Conservation (phyloP, 2,113 vertebrate species). For the Anhinga rufa region DNA sequence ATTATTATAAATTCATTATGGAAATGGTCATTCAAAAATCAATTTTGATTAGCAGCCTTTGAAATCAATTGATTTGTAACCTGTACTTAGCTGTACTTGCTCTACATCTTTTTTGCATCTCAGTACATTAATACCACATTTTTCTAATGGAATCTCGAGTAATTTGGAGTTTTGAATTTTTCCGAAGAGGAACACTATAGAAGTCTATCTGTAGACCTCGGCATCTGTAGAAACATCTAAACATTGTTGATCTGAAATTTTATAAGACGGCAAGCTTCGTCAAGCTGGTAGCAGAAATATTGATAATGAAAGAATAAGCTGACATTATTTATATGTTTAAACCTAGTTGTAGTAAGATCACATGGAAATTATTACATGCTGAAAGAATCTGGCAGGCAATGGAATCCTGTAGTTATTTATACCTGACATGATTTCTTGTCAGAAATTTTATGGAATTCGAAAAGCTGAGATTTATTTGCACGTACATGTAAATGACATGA, state of each 20-base stretch:
- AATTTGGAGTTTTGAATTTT: not conserved
- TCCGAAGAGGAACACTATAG: not conserved
- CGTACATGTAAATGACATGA: constrained; percentile 46
- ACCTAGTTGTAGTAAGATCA: constrained; percentile 32
- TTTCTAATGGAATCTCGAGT: not conserved
- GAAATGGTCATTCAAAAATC: constrained; percentile 52
- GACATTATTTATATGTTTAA: constrained; percentile 49
- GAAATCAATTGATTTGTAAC: constrained; percentile 37
- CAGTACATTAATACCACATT: not conserved
- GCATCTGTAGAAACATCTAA: not conserved
- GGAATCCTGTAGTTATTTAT: constrained; percentile 56
- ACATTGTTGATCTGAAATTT: not conserved
- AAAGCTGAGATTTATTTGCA: constrained; percentile 59
- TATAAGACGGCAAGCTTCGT: not conserved
- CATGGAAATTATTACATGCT: constrained; percentile 65
- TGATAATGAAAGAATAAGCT: constrained; percentile 35
- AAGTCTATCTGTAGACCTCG: not conserved
- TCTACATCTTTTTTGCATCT: not conserved
- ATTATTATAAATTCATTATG: constrained; percentile 56
- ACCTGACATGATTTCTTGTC: constrained; percentile 49
- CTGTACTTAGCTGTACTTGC: not conserved
- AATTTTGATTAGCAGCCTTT: constrained; percentile 46
- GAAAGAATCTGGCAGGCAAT: constrained; percentile 55
- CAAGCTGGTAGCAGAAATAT: constrained; percentile 18
- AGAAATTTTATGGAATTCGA: constrained; percentile 60